Percentiles rank a stretch among this genome's conserved stretches.
phyloP scores from a whole-genome alignment of 2,797 vertebrate genomes.

The Erethizon dorsatum region DNA sequence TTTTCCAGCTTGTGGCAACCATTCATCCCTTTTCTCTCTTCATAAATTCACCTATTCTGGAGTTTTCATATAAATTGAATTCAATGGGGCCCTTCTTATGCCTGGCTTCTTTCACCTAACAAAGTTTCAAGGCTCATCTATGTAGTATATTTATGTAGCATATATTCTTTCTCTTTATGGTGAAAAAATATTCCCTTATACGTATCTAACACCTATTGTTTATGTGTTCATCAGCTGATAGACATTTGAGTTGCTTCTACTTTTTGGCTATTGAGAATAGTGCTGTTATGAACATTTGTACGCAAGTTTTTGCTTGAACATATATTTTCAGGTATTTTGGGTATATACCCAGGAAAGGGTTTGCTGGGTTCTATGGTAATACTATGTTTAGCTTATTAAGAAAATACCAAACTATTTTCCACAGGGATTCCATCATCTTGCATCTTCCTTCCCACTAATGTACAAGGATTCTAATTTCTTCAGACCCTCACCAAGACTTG shows the following conservation, averaged over 20 bases:
- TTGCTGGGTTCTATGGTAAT: not conserved
- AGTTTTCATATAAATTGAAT: not conserved
- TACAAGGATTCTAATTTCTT: not conserved
- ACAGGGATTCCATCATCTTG: not conserved
- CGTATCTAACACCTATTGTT: not conserved
- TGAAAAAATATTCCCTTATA: not conserved
- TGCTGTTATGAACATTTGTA: not conserved
- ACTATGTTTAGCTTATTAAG: slow-evolving; percentile 4
- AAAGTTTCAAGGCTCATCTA: not conserved
- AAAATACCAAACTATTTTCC: not conserved
- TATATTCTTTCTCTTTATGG: not conserved
- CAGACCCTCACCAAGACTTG: not conserved
- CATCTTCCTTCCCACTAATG: not conserved
- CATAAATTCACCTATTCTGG: not conserved
- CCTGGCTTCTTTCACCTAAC: not conserved
- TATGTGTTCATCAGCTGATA: not conserved
- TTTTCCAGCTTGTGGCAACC: not conserved
- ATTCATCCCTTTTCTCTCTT: not conserved
- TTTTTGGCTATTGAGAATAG: not conserved
- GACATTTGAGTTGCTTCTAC: not conserved
- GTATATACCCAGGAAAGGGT: not conserved
- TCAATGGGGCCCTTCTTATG: not conserved
- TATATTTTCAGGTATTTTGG: not conserved
- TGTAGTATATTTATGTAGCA: not conserved
- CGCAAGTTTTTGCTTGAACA: not conserved